Evolutionary conservation across 2,888 invertebrate species (phyloP), one percentile per base, ranked within the genome.

Genomic region (Epicampocera succincta): DNA sequence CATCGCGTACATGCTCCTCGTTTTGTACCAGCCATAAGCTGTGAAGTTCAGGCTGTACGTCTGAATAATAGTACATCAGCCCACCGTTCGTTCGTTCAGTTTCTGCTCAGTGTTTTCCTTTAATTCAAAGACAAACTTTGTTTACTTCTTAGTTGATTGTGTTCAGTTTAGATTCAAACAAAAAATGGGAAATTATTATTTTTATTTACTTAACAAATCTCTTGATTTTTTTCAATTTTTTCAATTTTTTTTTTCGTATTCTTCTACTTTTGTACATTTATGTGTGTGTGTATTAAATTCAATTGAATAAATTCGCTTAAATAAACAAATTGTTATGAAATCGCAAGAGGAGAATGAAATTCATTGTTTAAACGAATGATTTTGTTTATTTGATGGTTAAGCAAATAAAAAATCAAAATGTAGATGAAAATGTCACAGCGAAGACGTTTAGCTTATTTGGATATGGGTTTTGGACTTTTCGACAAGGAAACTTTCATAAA

Each of bases 241-340:
- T n/a, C n/a, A n/a, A n/a, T 50, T 29, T 17, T 13, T 19, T 8
- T 13, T 46, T 19, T 13, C 40, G 12, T 17, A 19, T 2, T 29
- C 19, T 44, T 58, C 4, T 66, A 52, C 8, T 42, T 5, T 52
- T 54, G 9, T 46, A 17, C 58, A 9, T 52, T 44, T 69, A 3
- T 66, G 38, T n/a, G n/a, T n/a, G n/a, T n/a, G n/a, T 69, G 68
- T 71, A 74, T 69, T 78, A 66, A 78, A 75, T 82, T 82, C 78
- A 82, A 82, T 82, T 82, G 82, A 82, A 78, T 78, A 78, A 82
- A 82, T 68, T 74, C 74, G 65, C 82, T 82, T 75, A 75, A 82
- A 60, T 75, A 74, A 78, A 75, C 71, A 82, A 82, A 82, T 82
- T 79, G 68, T 56, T 48, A 46, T 65, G 25, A 68, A 71, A 76